Conservation (phyloP, 2,888 invertebrate species). For the Synergus gifuensis region DNA sequence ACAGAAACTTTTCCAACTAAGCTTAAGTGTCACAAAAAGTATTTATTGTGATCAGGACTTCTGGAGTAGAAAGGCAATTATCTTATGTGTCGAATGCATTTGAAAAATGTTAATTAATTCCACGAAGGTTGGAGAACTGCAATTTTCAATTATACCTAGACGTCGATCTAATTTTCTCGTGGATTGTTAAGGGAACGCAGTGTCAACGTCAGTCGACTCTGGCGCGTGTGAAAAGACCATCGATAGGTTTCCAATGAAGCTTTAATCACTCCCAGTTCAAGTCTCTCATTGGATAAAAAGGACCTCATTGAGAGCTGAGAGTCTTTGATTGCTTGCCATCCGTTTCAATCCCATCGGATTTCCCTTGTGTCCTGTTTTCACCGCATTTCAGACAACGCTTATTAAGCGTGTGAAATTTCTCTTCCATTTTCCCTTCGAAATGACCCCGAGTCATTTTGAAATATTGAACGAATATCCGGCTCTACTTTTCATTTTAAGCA, state of each 20-base stretch:
- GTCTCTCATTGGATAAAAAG: background rate
- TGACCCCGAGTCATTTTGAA: too few relatives aligned
- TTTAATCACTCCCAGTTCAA: slow-evolving; percentile 26
- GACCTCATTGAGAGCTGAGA: background rate
- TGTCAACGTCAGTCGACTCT: background rate
- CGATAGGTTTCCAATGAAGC: slow-evolving; percentile 20
- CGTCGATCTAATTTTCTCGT: background rate
- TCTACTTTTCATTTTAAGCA: too few relatives aligned
- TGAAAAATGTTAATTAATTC: background rate
- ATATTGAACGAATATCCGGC: too few relatives aligned
- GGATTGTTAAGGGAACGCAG: background rate
- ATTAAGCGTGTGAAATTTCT: background rate
- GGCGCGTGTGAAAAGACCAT: background rate
- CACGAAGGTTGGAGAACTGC: background rate
- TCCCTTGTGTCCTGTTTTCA: background rate
- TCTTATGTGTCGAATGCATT: background rate
- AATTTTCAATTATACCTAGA: slow-evolving; percentile 29
- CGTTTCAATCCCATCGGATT: background rate
- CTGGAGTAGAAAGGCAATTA: too few relatives aligned
- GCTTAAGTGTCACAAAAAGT: too few relatives aligned
- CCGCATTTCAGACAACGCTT: background rate
- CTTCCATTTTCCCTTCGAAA: background rate
- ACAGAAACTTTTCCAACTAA: too few relatives aligned
- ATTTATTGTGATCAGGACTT: too few relatives aligned
- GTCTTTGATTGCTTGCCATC: background rate